These are phyloP conservation scores for Grallaria varia DNA, from an alignment of 2,113 vertebrate genomes.

Conservation along the genomic window DNA sequence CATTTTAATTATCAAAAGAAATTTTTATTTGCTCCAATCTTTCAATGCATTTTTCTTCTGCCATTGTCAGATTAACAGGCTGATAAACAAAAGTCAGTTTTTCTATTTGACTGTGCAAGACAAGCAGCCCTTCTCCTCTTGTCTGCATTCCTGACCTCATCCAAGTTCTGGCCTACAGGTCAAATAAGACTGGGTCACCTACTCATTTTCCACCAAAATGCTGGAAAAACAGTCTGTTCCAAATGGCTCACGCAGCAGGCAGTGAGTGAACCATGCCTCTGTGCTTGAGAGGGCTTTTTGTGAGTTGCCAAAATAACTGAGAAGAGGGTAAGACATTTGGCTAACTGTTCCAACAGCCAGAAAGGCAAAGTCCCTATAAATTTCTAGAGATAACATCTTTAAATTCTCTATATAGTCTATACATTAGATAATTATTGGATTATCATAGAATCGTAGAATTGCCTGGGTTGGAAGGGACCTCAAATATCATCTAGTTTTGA, in stretches of 20 bases:
- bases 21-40: neutral
- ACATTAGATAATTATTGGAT: neutral
- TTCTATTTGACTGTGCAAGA: neutral
- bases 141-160: neutral
- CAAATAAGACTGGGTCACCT: neutral
- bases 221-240: neutral
- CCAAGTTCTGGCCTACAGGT: neutral
- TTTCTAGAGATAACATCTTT: neutral
- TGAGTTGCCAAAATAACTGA: neutral
- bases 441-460: neutral
- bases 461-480: neutral
- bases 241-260: neutral
- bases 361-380: neutral
- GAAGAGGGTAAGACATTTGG: neutral
- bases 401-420: neutral
- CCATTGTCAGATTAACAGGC: neutral
- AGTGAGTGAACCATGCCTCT: neutral
- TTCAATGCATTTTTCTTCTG: neutral
- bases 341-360: neutral
- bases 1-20: neutral
- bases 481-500: neutral
- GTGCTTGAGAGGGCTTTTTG: neutral
- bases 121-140: too few relatives aligned
- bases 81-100: constrained; percentile 8
- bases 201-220: neutral